Base-by-base conservation (phyloP, 1,140 invertebrate species). In the Caenorhabditis tropicalis region DNA sequence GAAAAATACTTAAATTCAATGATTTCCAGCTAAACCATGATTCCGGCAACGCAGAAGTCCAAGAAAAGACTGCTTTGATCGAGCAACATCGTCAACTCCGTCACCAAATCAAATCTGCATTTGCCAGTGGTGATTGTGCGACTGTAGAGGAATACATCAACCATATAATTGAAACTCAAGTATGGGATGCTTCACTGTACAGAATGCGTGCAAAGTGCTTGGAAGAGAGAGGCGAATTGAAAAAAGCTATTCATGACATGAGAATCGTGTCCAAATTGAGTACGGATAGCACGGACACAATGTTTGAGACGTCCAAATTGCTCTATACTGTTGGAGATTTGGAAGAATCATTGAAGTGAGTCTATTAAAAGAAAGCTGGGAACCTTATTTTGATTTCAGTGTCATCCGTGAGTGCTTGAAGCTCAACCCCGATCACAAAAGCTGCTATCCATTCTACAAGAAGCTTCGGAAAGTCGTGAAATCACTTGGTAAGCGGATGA, bases 341-440 rank as follows among this genome's bases (percentile, higher is more conserved):
- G 43, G 94, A 95, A 21, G 96, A 98, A 90, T 94, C 96, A 10
- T 92, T 99, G 31, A 95, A 94, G 95, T 95, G 93, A 92, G 93
- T 92, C 4, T 43, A 36, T 58, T 16, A 27, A n/a, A n/a, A n/a
- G n/a, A n/a, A n/a, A n/a, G n/a, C n/a, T n/a, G n/a, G n/a, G n/a
- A n/a, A n/a, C n/a, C n/a, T n/a, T n/a, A n/a, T n/a, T 33, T 48
- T 7, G 1, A 51, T 83, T 93, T 39, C 88, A 94, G 95, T 91
- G 95, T 98, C 93, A 95, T 99, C 87, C 94, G 98, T 29, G 97
- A 99, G 92, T 99, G 98, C 92, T 93, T 99, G 12, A 98, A 98
- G 92, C 92, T 98, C 31, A 98, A 99, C 93, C 96, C 97, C 0
- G 98, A 99, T 89, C 96, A 99, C 92, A 96, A 97, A 92, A 93